Evolutionary conservation across 1,140 invertebrate genomes (phyloP).

Genomic region (honey bee (Apis mellifera)): Amel_HAv3.1 CM009934.2:666501-667000

Average conservation of each 20-base stretch:
- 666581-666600: too few species aligned
- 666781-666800: conserved; percentile 53
- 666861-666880: conserved; percentile 49
- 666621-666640: too few species aligned
- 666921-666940: not conserved
- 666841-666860: conserved; percentile 47
- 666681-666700: not conserved
- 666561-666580: too few species aligned
- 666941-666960: not conserved
- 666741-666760: conserved; percentile 35
- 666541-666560: too few species aligned
- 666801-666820: conserved; percentile 38
- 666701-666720: conserved; percentile 19
- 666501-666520: too few species aligned
- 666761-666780: conserved; percentile 51
- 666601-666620: too few species aligned
- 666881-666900: conserved; percentile 33
- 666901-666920: conserved; percentile 26
- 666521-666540: too few species aligned
- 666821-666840: conserved; percentile 52
- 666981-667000: not conserved
- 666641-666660: not conserved
- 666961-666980: not conserved
- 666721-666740: not conserved
- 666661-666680: too few species aligned